Base-by-base conservation (phyloP, 2,113 vertebrate species). In the Leuciscus idus region DNA sequence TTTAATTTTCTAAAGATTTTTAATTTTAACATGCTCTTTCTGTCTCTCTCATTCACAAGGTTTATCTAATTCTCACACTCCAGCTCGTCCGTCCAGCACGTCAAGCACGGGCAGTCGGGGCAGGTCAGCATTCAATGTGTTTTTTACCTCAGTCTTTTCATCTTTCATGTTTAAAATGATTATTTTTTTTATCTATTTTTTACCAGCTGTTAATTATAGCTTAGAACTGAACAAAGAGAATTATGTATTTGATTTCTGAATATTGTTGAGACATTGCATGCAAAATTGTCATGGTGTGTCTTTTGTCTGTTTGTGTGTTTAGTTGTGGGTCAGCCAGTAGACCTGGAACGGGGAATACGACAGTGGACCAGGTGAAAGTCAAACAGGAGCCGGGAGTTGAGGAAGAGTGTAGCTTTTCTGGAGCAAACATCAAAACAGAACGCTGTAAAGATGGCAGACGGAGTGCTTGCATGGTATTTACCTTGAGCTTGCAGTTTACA, bases 61-160 rank as follows among this genome's bases (percentile, higher is more conserved):
- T 92, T 94, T 98, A 84, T 96, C 97, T 11, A 99, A 97, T 91
- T 96, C 97, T 68, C 97, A 98, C 92, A 99, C 97, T 66, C 97
- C 98, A 81, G 97, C 97, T 88, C 95, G 98, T 88, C 98, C 98
- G 4, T 98, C 98, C 28, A 99, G 98, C 90, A 97, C 96, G 1
- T 99, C 98, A 87, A 99, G 98, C 93, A 99, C 98, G 85, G 98
- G 98, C 76, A 99, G 98, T 92, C 96, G 98, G 92, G 98, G 98
- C 92, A 99, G 98, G 98, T 98, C 85, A 88, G 91, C 92, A 92
- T 90, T 36, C 59, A 23, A 15, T n/a, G 23, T 21, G 10, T 59
- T 57, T 52, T 1, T 28, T 46, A 23, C 21, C 2, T 21, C 7
- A 12, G n/a, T 28, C 4, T 2, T 75, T 43, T 43, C 43, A 43